Evolutionary conservation across 2,888 invertebrate genomes (phyloP), one percentile per base, ranked within the genome.

Genomic region (Tenthredo notha): DNA sequence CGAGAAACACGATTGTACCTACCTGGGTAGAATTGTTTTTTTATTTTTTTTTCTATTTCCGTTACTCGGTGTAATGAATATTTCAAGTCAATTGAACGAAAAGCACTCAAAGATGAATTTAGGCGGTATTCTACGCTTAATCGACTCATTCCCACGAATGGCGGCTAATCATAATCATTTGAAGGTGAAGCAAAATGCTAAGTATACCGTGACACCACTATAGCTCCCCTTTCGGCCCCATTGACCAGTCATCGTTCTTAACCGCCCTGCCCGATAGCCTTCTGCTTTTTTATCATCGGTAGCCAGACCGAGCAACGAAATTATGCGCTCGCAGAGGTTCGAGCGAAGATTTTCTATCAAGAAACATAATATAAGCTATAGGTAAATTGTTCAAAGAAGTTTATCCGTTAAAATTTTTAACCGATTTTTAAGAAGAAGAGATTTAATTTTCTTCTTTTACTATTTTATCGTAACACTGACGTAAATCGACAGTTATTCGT

Each of bases 101-200:
- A 70, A 70, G 83, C 83, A 83, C 83, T 83, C 83, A 70, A 70
- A 70, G 83, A 83, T 33, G 61, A 80, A 80, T 80, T 80, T 61
- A 80, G 40, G 5, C 80, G 80, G 80, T 80, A 80, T 80, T 80
- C 61, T 25, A 61, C 80, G 80, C 80, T 80, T 80, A 80, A 80
- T 80, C 80, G 80, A 83, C 83, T 83, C 83, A 70, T 83, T 83
- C 83, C 70, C 33, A 83, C 50, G 67, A 70, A 83, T 83, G 67
- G 47, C 70, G 67, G 83, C 83, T 83, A 83, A 83, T 83, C 83
- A 83, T 83, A 83, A 83, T 83, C 83, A 83, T 83, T 83, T 70
- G 83, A 83, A 67, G 83, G 67, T 83, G 83, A 83, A 70, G 83
- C 83, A 83, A 83, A 83, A 83, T 83, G 83, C 83, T 83, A 83